phyloP scores from a whole-genome alignment of 2,797 vertebrate species.

The Platalea minor region DNA sequence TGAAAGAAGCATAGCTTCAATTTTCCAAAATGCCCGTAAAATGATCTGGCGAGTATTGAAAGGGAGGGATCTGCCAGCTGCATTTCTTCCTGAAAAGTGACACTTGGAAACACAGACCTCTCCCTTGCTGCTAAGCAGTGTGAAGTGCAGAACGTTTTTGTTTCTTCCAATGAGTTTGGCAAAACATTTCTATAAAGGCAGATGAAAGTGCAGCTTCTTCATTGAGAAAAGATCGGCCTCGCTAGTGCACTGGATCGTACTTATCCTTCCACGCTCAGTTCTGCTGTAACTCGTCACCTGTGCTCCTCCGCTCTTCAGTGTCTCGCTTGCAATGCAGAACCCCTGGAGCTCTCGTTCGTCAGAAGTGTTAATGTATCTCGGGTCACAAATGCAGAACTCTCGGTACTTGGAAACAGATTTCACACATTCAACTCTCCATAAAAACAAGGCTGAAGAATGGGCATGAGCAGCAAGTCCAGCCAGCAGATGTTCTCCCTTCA shows the following conservation, averaged over 20 bases:
- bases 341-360: not conserved
- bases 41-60: not conserved
- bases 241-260: not conserved
- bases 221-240: not conserved
- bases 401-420: not conserved
- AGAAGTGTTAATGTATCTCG: not conserved
- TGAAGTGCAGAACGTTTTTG: not conserved
- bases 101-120: not conserved
- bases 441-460: not conserved
- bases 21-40: not conserved
- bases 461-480: not conserved
- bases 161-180: not conserved
- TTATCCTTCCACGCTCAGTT: not conserved
- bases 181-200: not conserved
- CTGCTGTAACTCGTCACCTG: not conserved
- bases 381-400: slow-evolving; percentile 4
- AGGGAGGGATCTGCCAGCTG: not conserved
- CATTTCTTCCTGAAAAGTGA: not conserved
- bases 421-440: not conserved
- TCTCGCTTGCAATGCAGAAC: not conserved
- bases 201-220: not conserved
- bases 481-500: not conserved
- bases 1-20: not conserved
- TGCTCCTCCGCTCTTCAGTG: not conserved
- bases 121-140: not conserved